phyloP scores from a whole-genome alignment of 2,888 invertebrate species.

The Dromius quadrimaculatus region DNA sequence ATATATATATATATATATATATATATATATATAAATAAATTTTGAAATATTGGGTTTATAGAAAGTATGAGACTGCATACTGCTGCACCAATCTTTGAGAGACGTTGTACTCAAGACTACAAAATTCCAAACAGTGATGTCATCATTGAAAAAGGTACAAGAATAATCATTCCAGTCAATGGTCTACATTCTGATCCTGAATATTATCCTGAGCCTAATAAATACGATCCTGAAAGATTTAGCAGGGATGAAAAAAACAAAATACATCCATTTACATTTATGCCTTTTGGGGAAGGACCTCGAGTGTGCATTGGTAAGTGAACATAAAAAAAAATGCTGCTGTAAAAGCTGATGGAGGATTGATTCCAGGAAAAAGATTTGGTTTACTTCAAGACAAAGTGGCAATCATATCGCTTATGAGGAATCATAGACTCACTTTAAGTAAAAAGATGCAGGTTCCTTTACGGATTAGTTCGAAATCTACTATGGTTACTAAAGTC shows the following conservation, averaged over 20 bases:
- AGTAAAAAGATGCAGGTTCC: neutral
- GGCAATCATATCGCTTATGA: neutral
- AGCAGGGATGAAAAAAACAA: neutral
- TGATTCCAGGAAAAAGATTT: constrained; percentile 9
- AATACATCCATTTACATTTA: neutral
- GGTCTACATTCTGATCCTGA: constrained; percentile 8
- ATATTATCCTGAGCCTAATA: constrained; percentile 6
- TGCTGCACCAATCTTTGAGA: neutral
- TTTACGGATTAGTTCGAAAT: too few relatives aligned
- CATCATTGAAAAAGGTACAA: constrained; percentile 21
- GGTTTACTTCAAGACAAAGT: constrained; percentile 6
- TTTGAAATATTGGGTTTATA: neutral
- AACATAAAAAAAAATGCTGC: neutral
- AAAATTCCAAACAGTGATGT: constrained; percentile 12
- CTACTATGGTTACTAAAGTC: too few relatives aligned
- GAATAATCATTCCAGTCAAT: constrained; percentile 16
- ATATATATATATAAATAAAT: neutral
- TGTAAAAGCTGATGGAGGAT: neutral
- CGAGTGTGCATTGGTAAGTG: constrained; percentile 13
- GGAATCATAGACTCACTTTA: neutral
- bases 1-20: neutral
- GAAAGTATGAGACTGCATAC: constrained; percentile 43
- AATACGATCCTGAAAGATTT: constrained; percentile 14
- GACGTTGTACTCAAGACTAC: constrained; percentile 27
- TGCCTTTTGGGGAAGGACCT: constrained; percentile 15